These are phyloP conservation scores for Siniperca knerii DNA, from an alignment of 2,113 vertebrate genomes.

Conservation along the genomic window DNA sequence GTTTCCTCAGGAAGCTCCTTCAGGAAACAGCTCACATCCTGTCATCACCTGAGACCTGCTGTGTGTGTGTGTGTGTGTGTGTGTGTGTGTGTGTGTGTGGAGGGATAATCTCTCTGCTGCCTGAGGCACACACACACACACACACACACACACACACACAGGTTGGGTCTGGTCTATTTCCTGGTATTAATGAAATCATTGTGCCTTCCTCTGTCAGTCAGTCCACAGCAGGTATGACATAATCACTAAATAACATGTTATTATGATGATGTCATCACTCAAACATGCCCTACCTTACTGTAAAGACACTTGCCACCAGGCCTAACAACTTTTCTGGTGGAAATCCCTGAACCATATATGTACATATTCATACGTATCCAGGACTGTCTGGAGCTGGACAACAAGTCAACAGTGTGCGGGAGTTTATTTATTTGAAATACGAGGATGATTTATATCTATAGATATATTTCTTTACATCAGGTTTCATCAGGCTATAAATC, in stretches of 20 bases:
- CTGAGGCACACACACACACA: too few relatives aligned
- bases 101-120: too few relatives aligned
- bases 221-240: conserved; percentile 8
- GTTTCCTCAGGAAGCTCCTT: conserved; percentile 77
- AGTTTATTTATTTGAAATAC: too few relatives aligned
- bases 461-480: too few relatives aligned
- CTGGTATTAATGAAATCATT: conserved; percentile 1
- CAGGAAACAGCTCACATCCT: conserved; percentile 41
- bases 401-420: too few relatives aligned
- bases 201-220: background rate
- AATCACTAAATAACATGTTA: background rate
- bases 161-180: conserved; percentile 9
- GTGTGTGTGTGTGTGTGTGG: background rate
- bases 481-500: too few relatives aligned
- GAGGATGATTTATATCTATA: too few relatives aligned
- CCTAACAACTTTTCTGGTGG: too few relatives aligned
- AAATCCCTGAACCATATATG: too few relatives aligned
- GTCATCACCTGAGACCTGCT: conserved; percentile 13
- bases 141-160: background rate
- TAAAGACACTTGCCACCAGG: too few relatives aligned
- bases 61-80: conserved; percentile 9
- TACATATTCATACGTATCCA: too few relatives aligned
- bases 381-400: too few relatives aligned
- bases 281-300: background rate
- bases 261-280: conserved; percentile 23